Evolutionary conservation across 2,888 invertebrate genomes (phyloP).

Genomic region (Leptinotarsa rubiginosa): DNA sequence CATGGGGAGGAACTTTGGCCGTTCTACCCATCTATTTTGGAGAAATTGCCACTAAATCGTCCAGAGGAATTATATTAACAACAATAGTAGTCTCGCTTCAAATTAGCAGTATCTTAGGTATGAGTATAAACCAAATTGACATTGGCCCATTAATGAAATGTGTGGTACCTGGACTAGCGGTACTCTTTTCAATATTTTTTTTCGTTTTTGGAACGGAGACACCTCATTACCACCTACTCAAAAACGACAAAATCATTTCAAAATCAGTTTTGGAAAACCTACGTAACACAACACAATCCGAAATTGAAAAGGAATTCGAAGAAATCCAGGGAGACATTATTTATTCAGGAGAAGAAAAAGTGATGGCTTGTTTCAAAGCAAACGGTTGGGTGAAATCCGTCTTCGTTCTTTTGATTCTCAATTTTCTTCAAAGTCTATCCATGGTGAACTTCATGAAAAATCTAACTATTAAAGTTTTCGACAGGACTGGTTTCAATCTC

Average conservation of each 20-base stretch:
- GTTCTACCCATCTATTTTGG: conserved; percentile 9
- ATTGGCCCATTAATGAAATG: too few species aligned
- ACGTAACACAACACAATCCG: neutral
- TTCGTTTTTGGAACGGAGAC: neutral
- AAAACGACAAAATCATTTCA: neutral
- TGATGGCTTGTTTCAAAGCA: conserved; percentile 20
- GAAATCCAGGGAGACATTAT: neutral
- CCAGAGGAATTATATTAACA: neutral
- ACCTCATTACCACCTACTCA: neutral
- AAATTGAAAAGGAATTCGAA: neutral
- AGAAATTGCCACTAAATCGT: conserved; percentile 5
- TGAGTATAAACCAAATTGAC: too few species aligned
- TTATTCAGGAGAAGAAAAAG: neutral
- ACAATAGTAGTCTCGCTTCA: neutral
- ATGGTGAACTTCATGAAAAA: too few species aligned
- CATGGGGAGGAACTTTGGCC: neutral
- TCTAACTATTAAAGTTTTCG: too few species aligned
- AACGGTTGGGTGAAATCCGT: neutral
- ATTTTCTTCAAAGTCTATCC: too few species aligned
- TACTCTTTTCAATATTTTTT: neutral
- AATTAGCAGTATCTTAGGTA: neutral
- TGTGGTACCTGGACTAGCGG: too few species aligned
- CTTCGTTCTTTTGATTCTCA: neutral
- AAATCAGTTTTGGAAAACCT: neutral
- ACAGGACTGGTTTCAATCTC: neutral